These are phyloP conservation scores for Odocoileus hemionus DNA, from an alignment of 2,113 vertebrate genomes.

Conservation along the genomic window DNA sequence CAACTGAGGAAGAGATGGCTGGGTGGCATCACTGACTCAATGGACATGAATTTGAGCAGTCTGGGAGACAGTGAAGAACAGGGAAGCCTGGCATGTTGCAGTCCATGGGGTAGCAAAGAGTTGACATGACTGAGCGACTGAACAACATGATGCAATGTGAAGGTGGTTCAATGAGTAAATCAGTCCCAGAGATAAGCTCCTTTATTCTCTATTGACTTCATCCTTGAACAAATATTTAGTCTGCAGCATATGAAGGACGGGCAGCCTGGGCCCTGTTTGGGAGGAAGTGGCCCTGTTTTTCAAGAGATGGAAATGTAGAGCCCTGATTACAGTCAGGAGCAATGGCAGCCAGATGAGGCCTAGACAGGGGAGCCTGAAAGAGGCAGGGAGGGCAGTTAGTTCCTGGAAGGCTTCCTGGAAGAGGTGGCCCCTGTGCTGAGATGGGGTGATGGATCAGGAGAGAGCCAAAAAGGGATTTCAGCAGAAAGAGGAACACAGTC, in stretches of 20 bases:
- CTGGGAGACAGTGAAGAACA: background rate
- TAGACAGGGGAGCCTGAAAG: background rate
- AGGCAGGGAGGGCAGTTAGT: background rate
- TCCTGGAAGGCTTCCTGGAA: background rate
- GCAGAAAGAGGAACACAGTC: background rate
- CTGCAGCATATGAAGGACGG: background rate
- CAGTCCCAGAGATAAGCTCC: background rate
- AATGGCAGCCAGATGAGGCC: background rate
- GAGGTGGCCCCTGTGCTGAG: background rate
- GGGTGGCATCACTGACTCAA: background rate
- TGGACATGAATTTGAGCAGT: background rate
- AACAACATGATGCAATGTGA: background rate
- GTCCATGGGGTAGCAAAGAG: background rate
- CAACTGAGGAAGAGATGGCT: background rate
- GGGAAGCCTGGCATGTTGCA: fast-evolving
- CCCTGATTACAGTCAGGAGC: background rate
- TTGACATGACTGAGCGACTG: background rate
- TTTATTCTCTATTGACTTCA: background rate
- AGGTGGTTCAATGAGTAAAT: background rate
- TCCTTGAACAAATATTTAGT: background rate
- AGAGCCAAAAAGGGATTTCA: background rate
- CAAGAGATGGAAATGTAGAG: background rate
- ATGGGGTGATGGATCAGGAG: background rate
- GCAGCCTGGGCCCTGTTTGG: background rate
- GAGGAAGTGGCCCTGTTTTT: fast-evolving